phyloP scores from a whole-genome alignment of 1,140 invertebrate species.

The Cotesia vestalis region DNA sequence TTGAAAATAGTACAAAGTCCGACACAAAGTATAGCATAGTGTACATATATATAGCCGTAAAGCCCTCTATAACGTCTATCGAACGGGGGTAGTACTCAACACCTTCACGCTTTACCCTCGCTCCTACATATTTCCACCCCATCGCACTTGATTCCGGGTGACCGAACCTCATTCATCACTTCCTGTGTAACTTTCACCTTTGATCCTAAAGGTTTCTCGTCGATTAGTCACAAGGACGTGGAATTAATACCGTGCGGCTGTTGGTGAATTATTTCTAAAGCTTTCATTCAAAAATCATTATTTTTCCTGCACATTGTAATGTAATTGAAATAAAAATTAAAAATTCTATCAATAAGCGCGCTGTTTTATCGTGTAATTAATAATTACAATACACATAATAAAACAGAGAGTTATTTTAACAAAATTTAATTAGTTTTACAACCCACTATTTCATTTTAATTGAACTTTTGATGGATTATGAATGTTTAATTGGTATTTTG shows the following conservation, averaged over 20 bases:
- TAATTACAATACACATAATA: too few species aligned
- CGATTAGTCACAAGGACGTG: conserved; percentile 9
- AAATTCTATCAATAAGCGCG: too few species aligned
- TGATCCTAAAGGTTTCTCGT: conserved; percentile 9
- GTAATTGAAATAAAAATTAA: too few species aligned
- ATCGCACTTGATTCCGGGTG: conserved; percentile 11
- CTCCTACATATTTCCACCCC: conserved; percentile 6
- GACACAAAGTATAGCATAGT: background rate
- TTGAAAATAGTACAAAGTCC: background rate
- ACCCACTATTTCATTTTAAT: too few species aligned
- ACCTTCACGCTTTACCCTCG: conserved; percentile 10
- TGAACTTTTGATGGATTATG: too few species aligned
- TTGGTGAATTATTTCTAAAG: background rate
- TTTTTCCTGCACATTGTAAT: too few species aligned
- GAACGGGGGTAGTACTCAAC: background rate
- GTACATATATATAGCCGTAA: too few species aligned
- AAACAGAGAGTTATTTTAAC: too few species aligned
- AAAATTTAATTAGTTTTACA: too few species aligned
- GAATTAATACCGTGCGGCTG: background rate
- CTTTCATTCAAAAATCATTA: too few species aligned
- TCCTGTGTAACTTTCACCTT: conserved; percentile 7
- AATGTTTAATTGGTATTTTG: too few species aligned
- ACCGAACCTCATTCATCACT: conserved; percentile 19
- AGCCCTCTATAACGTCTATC: background rate
- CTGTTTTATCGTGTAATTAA: too few species aligned